These are phyloP conservation scores for Branchipolynoe longqiensis DNA, from an alignment of 2,888 invertebrate species.

Conservation along the genomic window DNA sequence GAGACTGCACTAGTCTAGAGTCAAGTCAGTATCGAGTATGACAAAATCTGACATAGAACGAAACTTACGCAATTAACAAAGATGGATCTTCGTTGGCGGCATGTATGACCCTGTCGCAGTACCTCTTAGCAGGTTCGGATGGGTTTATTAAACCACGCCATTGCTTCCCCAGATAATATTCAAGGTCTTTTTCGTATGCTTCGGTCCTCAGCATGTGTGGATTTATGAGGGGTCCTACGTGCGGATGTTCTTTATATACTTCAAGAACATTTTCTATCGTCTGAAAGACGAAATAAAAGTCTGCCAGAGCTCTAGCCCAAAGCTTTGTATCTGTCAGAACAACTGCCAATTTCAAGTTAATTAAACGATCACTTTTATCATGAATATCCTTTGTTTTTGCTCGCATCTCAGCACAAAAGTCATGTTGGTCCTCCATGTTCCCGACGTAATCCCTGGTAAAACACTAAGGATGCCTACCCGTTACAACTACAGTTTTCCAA, in stretches of 20 bases:
- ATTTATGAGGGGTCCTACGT: conserved; percentile 60
- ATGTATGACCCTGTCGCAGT: conserved; percentile 66
- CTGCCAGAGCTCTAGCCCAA: conserved; percentile 65
- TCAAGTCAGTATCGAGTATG: too few species aligned
- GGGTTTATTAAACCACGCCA: conserved; percentile 65
- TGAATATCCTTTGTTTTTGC: conserved; percentile 64
- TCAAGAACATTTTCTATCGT: conserved; percentile 68
- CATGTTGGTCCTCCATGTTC: conserved; percentile 18
- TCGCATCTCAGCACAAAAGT: conserved; percentile 66
- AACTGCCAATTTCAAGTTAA: conserved; percentile 67
- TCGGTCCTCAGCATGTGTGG: conserved; percentile 64
- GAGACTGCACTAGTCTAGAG: too few species aligned
- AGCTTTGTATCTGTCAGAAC: conserved; percentile 65
- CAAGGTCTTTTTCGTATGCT: conserved; percentile 68
- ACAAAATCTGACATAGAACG: too few species aligned
- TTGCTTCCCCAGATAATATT: conserved; percentile 67
- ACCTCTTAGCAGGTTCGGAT: conserved; percentile 63
- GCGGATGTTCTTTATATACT: conserved; percentile 60
- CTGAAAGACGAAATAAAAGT: conserved; percentile 69
- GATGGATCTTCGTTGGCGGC: conserved; percentile 62
- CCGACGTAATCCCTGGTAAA: not conserved
- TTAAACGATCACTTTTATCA: conserved; percentile 66
- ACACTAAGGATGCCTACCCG: conserved; percentile 1
- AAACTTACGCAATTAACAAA: conserved; percentile 67
- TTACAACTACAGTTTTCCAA: too few species aligned